Base-by-base conservation (phyloP, 2,797 vertebrate species). In the Rhabdophis nuchalis region DNA sequence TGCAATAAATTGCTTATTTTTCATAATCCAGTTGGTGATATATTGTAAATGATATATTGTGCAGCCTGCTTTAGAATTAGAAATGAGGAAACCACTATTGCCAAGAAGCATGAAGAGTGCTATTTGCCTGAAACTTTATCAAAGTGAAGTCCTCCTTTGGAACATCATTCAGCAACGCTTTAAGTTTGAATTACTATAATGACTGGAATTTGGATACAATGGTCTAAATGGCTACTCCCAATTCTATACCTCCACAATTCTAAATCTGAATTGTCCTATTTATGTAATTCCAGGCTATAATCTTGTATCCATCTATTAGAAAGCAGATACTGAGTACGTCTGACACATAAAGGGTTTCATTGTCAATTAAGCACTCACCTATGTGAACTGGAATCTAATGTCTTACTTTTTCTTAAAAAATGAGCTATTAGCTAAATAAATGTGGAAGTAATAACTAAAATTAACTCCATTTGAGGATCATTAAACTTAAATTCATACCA, bases 401-500 rank as follows among this genome's bases (percentile, higher is more conserved):
- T 72, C 16, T 88, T 87, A 82, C 29, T 20, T 29, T 89, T 57
- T 57, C 2, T 20, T 13, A 41, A 85, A 68, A 82, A 27, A 85
- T n/a, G 36, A 61, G 57, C 14, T 46, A 64, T 89, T 89, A 64
- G 58, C 87, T 89, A 61, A 41, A 89, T 50, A 88, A 88, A 46
- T 68, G 25, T 87, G 36, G 36, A 89, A 72, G 11, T 77, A 77
- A 89, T 89, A 77, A 53, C 89, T 77, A 32, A 92, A 87, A 92
- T 57, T 87, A 92, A 56, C 53, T 87, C 61, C 82, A 58, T 58
- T 90, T 92, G 23, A 58, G 64, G 54, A 87, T 93, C 54, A 93
- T 93, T 93, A 93, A 90, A 87, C 64, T 87, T 36, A 92, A 92
- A 82, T 87, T 77, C 64, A 87, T 82, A 54, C 64, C n/a, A 86